phyloP scores from a whole-genome alignment of 2,888 invertebrate species.

The Metallyticus violacea region DNA sequence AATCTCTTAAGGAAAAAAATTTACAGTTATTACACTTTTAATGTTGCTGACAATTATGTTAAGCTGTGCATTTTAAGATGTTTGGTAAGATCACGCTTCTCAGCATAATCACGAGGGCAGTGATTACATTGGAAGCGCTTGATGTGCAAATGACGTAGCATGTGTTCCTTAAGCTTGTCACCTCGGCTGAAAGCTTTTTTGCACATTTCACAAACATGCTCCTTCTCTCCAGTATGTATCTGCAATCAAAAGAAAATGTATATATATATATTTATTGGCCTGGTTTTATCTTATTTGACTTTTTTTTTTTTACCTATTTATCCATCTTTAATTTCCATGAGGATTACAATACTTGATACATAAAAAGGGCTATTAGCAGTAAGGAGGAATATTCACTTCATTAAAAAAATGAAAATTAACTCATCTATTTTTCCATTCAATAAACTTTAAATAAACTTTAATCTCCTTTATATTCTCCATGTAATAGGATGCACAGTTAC shows the following conservation, averaged over 20 bases:
- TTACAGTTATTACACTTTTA: too few relatives aligned
- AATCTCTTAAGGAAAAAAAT: too few relatives aligned
- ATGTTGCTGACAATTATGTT: not conserved
- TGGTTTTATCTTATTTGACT: not conserved
- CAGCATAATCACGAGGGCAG: slow-evolving; percentile 35
- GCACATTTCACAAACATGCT: slow-evolving; percentile 29
- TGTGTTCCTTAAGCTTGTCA: slow-evolving; percentile 37
- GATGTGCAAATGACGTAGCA: slow-evolving; percentile 36
- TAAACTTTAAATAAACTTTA: too few relatives aligned
- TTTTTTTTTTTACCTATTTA: not conserved
- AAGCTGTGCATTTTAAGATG: slow-evolving; percentile 34
- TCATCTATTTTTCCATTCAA: too few relatives aligned
- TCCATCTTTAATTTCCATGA: not conserved
- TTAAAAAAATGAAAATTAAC: too few relatives aligned
- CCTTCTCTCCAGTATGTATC: slow-evolving; percentile 26
- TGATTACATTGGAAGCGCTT: slow-evolving; percentile 34
- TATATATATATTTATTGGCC: not conserved
- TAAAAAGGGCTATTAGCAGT: too few relatives aligned
- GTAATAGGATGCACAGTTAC: too few relatives aligned
- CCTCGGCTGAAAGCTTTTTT: slow-evolving; percentile 28
- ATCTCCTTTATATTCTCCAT: too few relatives aligned
- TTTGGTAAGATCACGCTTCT: slow-evolving; percentile 35
- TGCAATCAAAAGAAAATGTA: slow-evolving; percentile 17
- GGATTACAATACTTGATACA: not conserved
- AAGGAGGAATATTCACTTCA: too few relatives aligned